Percentiles rank a stretch among this genome's conserved stretches.
Evolutionary conservation across 2,113 vertebrate species (phyloP).

Genomic region (Ciconia boyciana): DNA sequence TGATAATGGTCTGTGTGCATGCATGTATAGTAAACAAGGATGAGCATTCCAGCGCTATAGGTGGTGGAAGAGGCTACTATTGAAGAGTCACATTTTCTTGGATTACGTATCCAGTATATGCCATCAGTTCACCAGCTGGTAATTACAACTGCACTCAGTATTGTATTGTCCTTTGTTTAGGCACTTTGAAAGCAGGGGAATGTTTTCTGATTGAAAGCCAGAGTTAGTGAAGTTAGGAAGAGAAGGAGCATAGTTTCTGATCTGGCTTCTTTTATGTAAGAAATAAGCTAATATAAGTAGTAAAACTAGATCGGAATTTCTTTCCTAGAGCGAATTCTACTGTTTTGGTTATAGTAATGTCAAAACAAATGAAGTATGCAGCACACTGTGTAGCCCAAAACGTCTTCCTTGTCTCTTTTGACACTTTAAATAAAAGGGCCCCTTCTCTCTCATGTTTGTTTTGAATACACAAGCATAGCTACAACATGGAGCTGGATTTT

Average conservation of each 20-base stretch:
- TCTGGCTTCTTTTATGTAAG: background rate
- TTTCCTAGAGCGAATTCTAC: background rate
- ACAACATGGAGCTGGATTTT: background rate
- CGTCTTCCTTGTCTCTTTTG: background rate
- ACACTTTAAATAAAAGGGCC: background rate
- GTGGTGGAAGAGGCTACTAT: background rate
- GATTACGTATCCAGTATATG: background rate
- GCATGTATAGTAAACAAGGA: constrained; percentile 12
- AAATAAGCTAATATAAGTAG: background rate
- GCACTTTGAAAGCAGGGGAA: background rate
- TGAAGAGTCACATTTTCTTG: background rate
- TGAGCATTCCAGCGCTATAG: background rate
- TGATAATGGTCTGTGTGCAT: background rate
- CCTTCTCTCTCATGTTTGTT: background rate
- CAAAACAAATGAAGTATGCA: background rate
- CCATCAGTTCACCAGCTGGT: background rate
- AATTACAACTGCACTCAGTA: background rate
- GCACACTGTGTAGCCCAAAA: background rate
- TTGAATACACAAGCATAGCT: background rate
- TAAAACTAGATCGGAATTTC: background rate
- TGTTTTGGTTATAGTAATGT: background rate
- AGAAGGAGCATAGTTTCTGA: background rate
- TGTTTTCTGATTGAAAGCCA: background rate
- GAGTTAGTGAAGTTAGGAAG: constrained; percentile 17
- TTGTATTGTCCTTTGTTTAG: background rate